A percentile compares a stretch with the other conserved stretches of the same genome.
Conservation (phyloP, 2,113 vertebrate genomes). For the Cololabis saira region DNA sequence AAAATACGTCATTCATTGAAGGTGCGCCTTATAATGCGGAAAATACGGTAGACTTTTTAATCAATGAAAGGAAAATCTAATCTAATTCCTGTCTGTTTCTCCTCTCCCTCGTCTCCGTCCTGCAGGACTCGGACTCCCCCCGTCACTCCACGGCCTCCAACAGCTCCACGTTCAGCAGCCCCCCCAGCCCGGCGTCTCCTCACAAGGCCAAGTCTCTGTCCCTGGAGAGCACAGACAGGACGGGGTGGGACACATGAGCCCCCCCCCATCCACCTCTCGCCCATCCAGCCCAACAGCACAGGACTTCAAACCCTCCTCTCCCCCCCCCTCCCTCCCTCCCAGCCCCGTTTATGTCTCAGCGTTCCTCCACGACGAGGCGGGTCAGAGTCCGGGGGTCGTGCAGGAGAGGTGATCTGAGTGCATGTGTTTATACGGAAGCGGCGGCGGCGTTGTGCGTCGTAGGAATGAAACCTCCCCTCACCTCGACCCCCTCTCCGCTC, state of each 20-base stretch:
- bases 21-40: too few relatives aligned
- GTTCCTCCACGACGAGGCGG: constrained; percentile 20
- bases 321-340: constrained; percentile 19
- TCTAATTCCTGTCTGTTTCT: not conserved
- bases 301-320: constrained; percentile 60
- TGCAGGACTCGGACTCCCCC: constrained; percentile 96
- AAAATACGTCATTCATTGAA: too few relatives aligned
- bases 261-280: constrained; percentile 3
- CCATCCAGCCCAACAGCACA: constrained; percentile 66
- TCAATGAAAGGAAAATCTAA: too few relatives aligned
- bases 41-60: too few relatives aligned
- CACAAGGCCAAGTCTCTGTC: constrained; percentile 97
- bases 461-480: too few relatives aligned
- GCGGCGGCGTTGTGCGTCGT: too few relatives aligned
- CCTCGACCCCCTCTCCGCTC: not conserved
- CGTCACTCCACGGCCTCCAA: constrained; percentile 98
- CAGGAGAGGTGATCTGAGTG: constrained; percentile 16
- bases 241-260: constrained; percentile 95
- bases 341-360: not conserved
- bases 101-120: constrained; percentile 4
- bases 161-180: constrained; percentile 99
- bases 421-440: constrained; percentile 9
- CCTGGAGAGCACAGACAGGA: constrained; percentile 94
- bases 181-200: constrained; percentile 93
- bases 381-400: constrained; percentile 1